Evolutionary conservation across 2,113 vertebrate species (phyloP).

Genomic region (Castor canadensis): DNA sequence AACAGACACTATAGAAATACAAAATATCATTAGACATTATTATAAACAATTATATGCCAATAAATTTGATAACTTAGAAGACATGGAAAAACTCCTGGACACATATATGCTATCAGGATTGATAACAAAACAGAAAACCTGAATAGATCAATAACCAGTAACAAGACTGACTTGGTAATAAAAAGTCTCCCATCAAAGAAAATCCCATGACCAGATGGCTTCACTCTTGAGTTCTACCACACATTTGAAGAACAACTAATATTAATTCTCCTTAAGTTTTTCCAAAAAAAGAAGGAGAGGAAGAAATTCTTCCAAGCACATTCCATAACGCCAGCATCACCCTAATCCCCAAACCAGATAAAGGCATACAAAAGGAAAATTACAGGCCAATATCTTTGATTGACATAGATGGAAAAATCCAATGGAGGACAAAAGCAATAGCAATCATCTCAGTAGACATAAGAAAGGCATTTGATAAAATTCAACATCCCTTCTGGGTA

Average conservation of each 20-base stretch:
- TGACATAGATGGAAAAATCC: not conserved
- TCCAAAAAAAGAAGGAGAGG: not conserved
- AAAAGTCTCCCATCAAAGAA: not conserved
- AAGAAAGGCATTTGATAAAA: no score
- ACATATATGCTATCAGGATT: not conserved
- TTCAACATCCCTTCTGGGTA: no score
- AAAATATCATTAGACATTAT: no score
- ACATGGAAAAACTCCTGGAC: not conserved
- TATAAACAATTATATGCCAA: no score
- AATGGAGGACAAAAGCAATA: not conserved
- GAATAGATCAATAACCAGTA: not conserved
- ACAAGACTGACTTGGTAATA: not conserved
- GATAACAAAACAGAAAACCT: not conserved
- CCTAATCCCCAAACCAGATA: not conserved
- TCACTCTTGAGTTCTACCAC: not conserved
- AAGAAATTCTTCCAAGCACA: not conserved
- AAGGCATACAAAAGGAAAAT: not conserved
- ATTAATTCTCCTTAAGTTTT: not conserved
- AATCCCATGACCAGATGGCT: not conserved
- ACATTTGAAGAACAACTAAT: not conserved
- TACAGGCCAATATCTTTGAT: not conserved
- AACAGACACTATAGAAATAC: not conserved
- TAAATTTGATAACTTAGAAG: no score
- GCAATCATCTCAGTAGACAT: not conserved
- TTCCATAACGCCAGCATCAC: not conserved